Evolutionary conservation across 2,797 vertebrate genomes (phyloP).

Genomic region (Bucorvus abyssinicus): DNA sequence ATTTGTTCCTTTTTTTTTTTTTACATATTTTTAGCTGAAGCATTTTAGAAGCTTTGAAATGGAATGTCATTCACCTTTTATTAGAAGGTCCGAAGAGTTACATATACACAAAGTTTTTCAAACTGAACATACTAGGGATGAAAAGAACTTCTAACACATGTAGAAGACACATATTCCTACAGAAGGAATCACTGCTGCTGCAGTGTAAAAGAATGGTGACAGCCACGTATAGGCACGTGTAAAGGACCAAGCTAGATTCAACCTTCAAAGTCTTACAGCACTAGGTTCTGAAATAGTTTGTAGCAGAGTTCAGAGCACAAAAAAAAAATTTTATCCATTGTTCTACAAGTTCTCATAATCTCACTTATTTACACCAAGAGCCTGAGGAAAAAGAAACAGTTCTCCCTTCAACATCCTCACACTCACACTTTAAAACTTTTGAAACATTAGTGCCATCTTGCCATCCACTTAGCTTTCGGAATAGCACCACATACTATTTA

Average conservation of each 20-base stretch:
- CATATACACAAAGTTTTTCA: background rate
- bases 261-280: background rate
- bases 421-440: background rate
- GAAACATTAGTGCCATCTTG: background rate
- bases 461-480: background rate
- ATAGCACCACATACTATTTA: background rate
- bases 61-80: background rate
- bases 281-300: background rate
- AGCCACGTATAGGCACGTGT: rapidly evolving
- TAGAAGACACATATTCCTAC: background rate
- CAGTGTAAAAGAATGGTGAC: background rate
- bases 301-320: background rate
- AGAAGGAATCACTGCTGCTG: background rate
- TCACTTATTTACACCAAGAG: background rate
- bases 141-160: background rate
- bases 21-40: background rate
- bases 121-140: background rate
- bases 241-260: background rate
- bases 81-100: background rate
- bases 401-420: background rate
- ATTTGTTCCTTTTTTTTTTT: background rate
- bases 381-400: rapidly evolving
- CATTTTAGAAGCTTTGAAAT: background rate
- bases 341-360: background rate
- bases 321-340: background rate